A percentile compares a stretch with the other conserved stretches of the same genome.
Conservation (phyloP, 2,888 invertebrate species). For the Protonemura montana region DNA sequence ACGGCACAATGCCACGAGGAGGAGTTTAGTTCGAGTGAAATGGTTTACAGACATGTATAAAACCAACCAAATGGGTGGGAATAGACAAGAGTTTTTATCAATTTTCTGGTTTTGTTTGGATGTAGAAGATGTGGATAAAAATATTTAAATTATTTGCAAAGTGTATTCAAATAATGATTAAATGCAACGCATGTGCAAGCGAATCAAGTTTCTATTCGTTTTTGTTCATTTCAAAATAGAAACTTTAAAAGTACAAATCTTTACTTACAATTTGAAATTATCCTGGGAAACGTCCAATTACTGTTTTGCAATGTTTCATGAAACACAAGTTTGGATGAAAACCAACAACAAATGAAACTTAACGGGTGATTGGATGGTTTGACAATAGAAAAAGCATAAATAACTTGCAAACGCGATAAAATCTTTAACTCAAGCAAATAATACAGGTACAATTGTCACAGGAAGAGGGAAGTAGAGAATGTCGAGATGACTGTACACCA, state of each 20-base stretch:
- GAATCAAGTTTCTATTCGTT: not conserved
- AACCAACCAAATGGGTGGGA: constrained; percentile 7
- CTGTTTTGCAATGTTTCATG: constrained; percentile 51
- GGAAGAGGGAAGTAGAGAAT: constrained; percentile 1
- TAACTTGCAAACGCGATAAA: not conserved
- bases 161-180: not conserved
- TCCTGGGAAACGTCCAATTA: constrained; percentile 51
- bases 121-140: not conserved
- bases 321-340: constrained; percentile 51
- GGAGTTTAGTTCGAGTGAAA: not conserved
- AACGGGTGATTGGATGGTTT: not conserved
- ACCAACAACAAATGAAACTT: constrained; percentile 48
- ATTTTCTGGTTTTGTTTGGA: not conserved
- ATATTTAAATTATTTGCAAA: not conserved
- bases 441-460: not conserved
- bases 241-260: constrained; percentile 46
- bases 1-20: not conserved
- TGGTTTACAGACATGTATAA: not conserved
- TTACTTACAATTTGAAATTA: constrained; percentile 51
- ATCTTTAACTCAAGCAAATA: not conserved
- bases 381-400: not conserved
- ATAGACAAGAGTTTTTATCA: not conserved
- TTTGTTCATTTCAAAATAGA: constrained; percentile 42
- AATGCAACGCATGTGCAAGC: not conserved
- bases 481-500: constrained; percentile 10